Percentiles rank a stretch among this genome's conserved stretches.
These are phyloP conservation scores for Rhinoraja longicauda DNA, from an alignment of 2,797 vertebrate species.

Conservation along the genomic window DNA sequence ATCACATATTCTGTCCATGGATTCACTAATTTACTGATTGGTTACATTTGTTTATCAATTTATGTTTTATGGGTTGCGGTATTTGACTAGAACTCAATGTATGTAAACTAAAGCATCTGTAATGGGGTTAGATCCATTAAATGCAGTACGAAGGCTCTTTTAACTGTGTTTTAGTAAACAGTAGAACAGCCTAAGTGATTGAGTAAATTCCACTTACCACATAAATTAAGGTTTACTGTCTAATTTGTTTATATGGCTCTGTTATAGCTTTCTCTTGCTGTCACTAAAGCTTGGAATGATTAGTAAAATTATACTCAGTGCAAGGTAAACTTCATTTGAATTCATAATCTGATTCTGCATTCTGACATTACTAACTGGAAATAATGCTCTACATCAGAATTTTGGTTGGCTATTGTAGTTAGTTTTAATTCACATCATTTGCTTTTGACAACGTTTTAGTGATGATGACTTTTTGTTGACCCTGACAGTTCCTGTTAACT, in stretches of 20 bases:
- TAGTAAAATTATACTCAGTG: slow-evolving; percentile 37
- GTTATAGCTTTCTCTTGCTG: slow-evolving; percentile 38
- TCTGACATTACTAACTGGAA: slow-evolving; percentile 28
- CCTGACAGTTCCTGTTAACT: slow-evolving; percentile 30
- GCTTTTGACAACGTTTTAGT: slow-evolving; percentile 30
- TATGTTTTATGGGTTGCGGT: slow-evolving; percentile 32
- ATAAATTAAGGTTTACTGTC: slow-evolving; percentile 39
- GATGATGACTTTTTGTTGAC: slow-evolving; percentile 31
- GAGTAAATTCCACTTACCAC: slow-evolving; percentile 37
- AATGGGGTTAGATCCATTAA: slow-evolving; percentile 36
- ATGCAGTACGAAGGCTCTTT: slow-evolving; percentile 33
- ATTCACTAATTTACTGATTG: slow-evolving; percentile 38
- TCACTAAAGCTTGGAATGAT: slow-evolving; percentile 35
- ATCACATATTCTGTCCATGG: slow-evolving; percentile 27
- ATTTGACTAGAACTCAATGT: slow-evolving; percentile 37
- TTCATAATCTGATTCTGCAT: slow-evolving; percentile 27
- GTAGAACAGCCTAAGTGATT: slow-evolving; percentile 36
- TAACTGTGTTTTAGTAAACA: slow-evolving; percentile 39
- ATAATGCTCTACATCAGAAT: slow-evolving; percentile 30
- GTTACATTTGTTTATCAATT: slow-evolving; percentile 38
- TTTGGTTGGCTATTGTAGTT: neutral
- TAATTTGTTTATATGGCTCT: slow-evolving; percentile 38
- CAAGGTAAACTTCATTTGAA: slow-evolving; percentile 39
- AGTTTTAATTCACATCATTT: slow-evolving; percentile 14
- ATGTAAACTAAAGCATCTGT: slow-evolving; percentile 37